These are phyloP conservation scores for Iguana delicatissima DNA, from an alignment of 2,797 vertebrate species.

Conservation along the genomic window DNA sequence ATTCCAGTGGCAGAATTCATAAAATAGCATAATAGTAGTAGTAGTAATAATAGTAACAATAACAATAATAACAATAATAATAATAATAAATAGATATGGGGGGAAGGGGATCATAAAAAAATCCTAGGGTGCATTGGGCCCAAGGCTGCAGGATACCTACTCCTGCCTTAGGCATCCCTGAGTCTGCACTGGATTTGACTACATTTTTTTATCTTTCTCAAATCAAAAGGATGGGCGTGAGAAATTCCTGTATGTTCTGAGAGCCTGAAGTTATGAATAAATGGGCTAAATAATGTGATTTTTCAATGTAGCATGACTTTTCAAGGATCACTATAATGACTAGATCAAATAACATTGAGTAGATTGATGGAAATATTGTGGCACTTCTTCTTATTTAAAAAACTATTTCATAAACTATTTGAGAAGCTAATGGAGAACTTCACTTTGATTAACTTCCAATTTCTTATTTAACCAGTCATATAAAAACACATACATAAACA, in stretches of 20 bases:
- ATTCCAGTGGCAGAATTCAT: no score
- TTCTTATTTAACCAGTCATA: slow-evolving; percentile 65
- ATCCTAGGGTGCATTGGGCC: no score
- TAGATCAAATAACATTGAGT: slow-evolving; percentile 52
- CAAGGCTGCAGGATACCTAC: no score
- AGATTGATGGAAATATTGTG: slow-evolving; percentile 42
- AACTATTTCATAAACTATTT: slow-evolving; percentile 46
- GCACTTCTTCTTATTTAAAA: slow-evolving; percentile 52
- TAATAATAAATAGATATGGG: no score
- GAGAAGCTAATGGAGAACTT: slow-evolving; percentile 62
- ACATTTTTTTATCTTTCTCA: background rate
- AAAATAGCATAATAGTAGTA: no score
- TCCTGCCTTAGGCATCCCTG: background rate
- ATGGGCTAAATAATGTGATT: background rate
- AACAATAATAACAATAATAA: no score
- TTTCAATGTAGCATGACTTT: background rate
- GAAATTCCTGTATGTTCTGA: background rate
- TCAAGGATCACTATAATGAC: slow-evolving; percentile 33
- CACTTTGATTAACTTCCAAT: slow-evolving; percentile 53
- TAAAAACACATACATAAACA: background rate
- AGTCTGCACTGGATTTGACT: background rate
- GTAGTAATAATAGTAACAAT: no score
- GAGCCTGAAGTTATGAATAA: background rate
- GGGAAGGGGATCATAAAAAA: no score
- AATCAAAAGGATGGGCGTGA: background rate